Evolutionary conservation across 2,797 vertebrate species (phyloP).

Genomic region (Manis javanica): DNA sequence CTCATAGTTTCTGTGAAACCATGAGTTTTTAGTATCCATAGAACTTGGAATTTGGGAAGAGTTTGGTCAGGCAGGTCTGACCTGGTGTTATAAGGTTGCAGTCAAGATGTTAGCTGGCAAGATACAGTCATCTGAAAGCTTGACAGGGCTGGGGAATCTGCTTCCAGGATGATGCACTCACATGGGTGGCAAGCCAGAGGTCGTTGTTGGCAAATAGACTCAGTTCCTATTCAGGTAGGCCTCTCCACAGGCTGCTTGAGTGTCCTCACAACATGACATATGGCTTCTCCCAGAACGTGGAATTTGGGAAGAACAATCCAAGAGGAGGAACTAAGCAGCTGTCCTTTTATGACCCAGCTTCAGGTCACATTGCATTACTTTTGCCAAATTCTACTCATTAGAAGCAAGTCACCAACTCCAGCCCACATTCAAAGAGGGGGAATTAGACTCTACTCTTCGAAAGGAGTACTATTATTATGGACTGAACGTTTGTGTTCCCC

Average conservation of each 20-base stretch:
- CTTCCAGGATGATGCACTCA: background rate
- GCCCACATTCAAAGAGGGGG: background rate
- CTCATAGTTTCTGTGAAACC: background rate
- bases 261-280: background rate
- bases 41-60: background rate
- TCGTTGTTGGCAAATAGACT: background rate
- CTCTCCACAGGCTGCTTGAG: background rate
- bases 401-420: background rate
- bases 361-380: background rate
- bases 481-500: background rate
- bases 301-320: background rate
- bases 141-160: background rate
- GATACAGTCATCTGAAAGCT: background rate
- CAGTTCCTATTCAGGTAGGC: background rate
- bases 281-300: background rate
- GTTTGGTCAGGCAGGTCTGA: background rate
- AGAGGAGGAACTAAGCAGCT: background rate
- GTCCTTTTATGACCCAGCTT: background rate
- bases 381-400: background rate
- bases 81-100: background rate
- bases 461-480: background rate
- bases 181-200: background rate
- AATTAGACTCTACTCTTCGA: background rate
- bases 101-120: background rate
- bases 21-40: too few species aligned